Conservation (phyloP, 1,140 invertebrate species). For the Nymphalis io region DNA sequence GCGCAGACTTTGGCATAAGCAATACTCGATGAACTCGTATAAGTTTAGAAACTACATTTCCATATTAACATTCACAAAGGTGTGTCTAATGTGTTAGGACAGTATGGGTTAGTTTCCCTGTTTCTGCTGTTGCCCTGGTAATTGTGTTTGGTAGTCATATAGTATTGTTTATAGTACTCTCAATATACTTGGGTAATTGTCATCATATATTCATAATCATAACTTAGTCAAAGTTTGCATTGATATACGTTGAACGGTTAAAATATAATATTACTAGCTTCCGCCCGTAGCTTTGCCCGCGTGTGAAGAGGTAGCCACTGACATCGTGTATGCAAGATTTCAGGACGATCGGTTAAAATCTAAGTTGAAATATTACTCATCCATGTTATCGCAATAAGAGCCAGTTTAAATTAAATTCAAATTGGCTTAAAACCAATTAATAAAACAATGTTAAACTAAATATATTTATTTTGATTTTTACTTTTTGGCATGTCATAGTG, state of each 20-base stretch:
- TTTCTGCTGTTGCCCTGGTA: conserved; percentile 13
- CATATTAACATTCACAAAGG: conserved; percentile 15
- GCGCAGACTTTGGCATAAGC: too few species aligned
- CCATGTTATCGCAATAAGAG: neutral
- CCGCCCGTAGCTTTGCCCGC: too few species aligned
- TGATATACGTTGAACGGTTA: neutral
- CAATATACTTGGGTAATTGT: too few species aligned
- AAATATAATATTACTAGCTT: too few species aligned
- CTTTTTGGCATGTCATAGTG: conserved; percentile 4
- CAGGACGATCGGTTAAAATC: too few species aligned
- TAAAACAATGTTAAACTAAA: neutral
- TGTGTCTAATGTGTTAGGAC: conserved; percentile 14
- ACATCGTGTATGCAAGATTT: too few species aligned
- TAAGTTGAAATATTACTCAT: neutral
- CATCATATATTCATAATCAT: neutral
- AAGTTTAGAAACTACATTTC: conserved; percentile 14
- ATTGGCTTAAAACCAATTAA: neutral
- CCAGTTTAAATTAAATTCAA: neutral
- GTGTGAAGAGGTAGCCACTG: too few species aligned
- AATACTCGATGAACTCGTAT: too few species aligned
- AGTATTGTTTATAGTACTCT: neutral
- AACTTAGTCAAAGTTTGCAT: neutral
- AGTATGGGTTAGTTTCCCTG: neutral
- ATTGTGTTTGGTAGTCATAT: neutral
- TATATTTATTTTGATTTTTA: conserved; percentile 7